Base-by-base conservation (phyloP, 2,888 invertebrate genomes). In the Nebria salina region DNA sequence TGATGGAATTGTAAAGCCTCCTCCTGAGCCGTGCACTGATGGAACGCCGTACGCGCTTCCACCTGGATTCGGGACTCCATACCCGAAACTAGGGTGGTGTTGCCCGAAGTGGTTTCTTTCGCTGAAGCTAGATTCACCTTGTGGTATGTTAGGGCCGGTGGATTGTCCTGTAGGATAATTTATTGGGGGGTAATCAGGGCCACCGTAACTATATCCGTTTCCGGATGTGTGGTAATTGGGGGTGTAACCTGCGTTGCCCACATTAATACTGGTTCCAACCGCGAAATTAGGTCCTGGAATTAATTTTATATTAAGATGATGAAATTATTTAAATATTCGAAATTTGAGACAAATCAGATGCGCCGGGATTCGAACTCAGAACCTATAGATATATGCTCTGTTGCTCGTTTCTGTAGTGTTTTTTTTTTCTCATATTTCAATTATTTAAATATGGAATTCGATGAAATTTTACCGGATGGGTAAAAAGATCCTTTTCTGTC, bases 131-230 rank as follows among this genome's bases (percentile, higher is more conserved):
- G 34, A 34, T 34, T 34, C 34, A 5, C 34, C 34, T 34, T 34
- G 34, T 34, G 34, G 34, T 34, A 34, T 34, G 9, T 68, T 26
- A 3, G 73, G 73, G 7, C 20, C 9, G 26, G 20, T 13, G 70
- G 77, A 5, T 54, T 65, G 26, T 34, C 34, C 34, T 34, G 34
- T 34, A 9, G 78, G 65, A 26, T 65, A 78, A 26, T 73, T 43
- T 11, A 25, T 11, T 9, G 11, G 65, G 2, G 75, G 72, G 72
- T 80, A 75, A 26, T 75, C 75, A 4, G 66, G 20, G 13, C 76
- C 81, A 3, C 81, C 81, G 72, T 81, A 81, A 65, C 81, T 81
- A 72, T 72, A 81, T 20, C 81, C 81, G 66, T 81, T 81, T 26
- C 81, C 81, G n/a, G 81, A 81, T 9, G 66, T 43, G 66, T 81